Evolutionary conservation across 2,797 vertebrate species (phyloP).

Genomic region (Sandelia bainsii): DNA sequence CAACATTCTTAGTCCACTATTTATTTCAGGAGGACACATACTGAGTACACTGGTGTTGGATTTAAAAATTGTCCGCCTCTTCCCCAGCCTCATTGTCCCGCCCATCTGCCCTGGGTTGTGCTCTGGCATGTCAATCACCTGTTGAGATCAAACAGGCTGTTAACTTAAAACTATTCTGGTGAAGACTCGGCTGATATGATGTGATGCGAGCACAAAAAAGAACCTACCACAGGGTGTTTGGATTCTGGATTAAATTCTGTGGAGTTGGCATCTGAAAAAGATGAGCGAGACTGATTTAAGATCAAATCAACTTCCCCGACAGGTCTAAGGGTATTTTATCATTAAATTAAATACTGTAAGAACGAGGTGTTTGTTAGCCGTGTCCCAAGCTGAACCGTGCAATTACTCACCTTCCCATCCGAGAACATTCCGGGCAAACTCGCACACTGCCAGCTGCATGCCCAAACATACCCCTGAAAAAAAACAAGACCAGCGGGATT

Average conservation of each 20-base stretch:
- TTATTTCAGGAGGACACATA: slow-evolving; percentile 66
- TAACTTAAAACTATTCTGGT: slow-evolving; percentile 2
- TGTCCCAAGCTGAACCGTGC: not conserved
- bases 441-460: slow-evolving; percentile 97
- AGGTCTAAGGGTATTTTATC: slow-evolving; percentile 1
- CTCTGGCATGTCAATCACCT: slow-evolving; percentile 98
- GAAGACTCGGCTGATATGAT: slow-evolving; percentile 15
- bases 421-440: slow-evolving; percentile 91
- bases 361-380: not conserved
- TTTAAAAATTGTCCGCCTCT: slow-evolving; percentile 93
- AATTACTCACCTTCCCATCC: slow-evolving; percentile 91
- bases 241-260: slow-evolving; percentile 96
- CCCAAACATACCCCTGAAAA: slow-evolving; percentile 92
- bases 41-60: slow-evolving; percentile 89
- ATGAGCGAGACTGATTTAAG: slow-evolving; percentile 45
- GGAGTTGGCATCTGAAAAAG: slow-evolving; percentile 92
- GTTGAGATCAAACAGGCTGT: slow-evolving; percentile 45
- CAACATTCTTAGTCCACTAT: not conserved
- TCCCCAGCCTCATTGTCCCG: slow-evolving; percentile 95
- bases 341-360: slow-evolving; percentile 37
- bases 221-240: slow-evolving; percentile 92
- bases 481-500: slow-evolving; percentile 55
- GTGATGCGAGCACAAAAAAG: slow-evolving; percentile 12
- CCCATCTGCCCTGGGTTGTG: slow-evolving; percentile 97
- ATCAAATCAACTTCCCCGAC: slow-evolving; percentile 15